Evolutionary conservation across 2,888 invertebrate species (phyloP).

Genomic region (Phortica okadai): DNA sequence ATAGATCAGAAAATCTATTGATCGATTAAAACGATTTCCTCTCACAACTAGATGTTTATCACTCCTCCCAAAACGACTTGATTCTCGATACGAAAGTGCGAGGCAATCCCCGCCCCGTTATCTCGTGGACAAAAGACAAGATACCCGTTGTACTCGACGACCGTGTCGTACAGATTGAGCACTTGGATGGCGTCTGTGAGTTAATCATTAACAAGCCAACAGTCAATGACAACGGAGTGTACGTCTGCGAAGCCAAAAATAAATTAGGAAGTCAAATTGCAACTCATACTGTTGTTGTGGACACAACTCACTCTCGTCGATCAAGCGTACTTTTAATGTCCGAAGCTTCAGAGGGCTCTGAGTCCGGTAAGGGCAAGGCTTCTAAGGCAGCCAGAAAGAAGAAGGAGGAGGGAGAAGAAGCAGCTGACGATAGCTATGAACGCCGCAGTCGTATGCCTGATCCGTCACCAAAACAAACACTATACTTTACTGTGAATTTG

Average conservation of each 20-base stretch:
- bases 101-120: conserved; percentile 83
- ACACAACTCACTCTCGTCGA: conserved; percentile 70
- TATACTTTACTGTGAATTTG: conserved; percentile 74
- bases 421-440: conserved; percentile 78
- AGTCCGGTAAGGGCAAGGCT: conserved; percentile 48
- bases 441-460: conserved; percentile 77
- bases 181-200: conserved; percentile 86
- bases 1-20: conserved; percentile 60
- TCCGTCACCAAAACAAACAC: conserved; percentile 76
- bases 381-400: conserved; percentile 61
- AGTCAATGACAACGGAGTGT: conserved; percentile 78
- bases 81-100: conserved; percentile 88
- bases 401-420: conserved; percentile 65
- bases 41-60: conserved; percentile 81
- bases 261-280: conserved; percentile 85
- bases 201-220: conserved; percentile 83
- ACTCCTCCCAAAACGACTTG: conserved; percentile 84
- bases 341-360: conserved; percentile 57
- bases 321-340: conserved; percentile 71
- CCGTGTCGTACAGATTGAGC: conserved; percentile 82
- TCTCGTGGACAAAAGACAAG: conserved; percentile 87
- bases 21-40: conserved; percentile 52
- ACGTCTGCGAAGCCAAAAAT: conserved; percentile 82
- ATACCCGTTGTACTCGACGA: conserved; percentile 79
- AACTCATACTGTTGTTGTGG: conserved; percentile 81